Percentiles rank a stretch among this genome's conserved stretches.
phyloP scores from a whole-genome alignment of 2,797 vertebrate species.

The Lithobates pipiens region DNA sequence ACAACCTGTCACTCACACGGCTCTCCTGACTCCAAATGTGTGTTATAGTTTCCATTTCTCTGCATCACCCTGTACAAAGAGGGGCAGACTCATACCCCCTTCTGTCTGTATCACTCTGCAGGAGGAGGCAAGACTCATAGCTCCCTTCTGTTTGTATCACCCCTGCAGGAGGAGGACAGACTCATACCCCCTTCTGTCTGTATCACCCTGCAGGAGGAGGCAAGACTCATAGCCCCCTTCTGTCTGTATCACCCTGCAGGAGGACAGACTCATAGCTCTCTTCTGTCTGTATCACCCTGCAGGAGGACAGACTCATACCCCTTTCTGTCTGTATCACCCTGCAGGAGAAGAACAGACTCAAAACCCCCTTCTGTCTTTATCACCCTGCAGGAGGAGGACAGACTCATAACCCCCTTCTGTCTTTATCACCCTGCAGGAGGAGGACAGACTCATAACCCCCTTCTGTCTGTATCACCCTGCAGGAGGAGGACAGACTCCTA shows the following conservation, averaged over 20 bases:
- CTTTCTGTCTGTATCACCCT: slow-evolving; percentile 8
- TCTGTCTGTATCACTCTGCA: slow-evolving; percentile 16
- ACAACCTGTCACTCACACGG: not conserved
- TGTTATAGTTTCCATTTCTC: not conserved
- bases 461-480: slow-evolving; percentile 25
- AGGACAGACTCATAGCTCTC: slow-evolving; percentile 13
- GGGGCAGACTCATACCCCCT: not conserved
- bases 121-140: slow-evolving; percentile 17
- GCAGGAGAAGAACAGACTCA: slow-evolving; percentile 18
- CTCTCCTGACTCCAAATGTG: not conserved
- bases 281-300: slow-evolving; percentile 22
- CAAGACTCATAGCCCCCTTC: not conserved
- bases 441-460: slow-evolving; percentile 6
- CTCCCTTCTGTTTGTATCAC: slow-evolving; percentile 19
- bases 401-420: slow-evolving; percentile 5
- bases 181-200: not conserved
- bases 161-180: slow-evolving; percentile 19
- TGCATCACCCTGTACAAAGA: not conserved
- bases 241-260: not conserved
- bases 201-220: slow-evolving; percentile 9
- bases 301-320: slow-evolving; percentile 2
- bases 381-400: slow-evolving; percentile 18
- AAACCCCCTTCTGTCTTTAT: slow-evolving; percentile 6
- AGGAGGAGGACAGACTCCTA: not conserved
- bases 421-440: slow-evolving; percentile 26